phyloP scores from a whole-genome alignment of 2,888 invertebrate species.

The Agrotis exclamationis region DNA sequence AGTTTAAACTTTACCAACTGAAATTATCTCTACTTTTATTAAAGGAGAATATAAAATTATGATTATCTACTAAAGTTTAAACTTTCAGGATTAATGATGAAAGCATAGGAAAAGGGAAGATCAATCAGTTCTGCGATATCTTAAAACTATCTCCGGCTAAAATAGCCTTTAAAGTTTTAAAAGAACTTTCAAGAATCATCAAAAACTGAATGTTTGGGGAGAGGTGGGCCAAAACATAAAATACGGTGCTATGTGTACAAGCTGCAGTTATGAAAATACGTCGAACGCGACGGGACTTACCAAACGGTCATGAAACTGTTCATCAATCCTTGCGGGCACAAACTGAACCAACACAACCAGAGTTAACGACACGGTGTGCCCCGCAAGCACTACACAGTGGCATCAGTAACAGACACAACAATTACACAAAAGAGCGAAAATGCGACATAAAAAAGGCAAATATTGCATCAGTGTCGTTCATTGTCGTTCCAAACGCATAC shows the following conservation, averaged over 20 bases:
- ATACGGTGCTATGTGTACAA: conserved; percentile 63
- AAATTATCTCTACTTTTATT: background rate
- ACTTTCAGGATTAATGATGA: conserved; percentile 34
- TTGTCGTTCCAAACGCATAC: conserved; percentile 25
- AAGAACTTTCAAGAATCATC: background rate
- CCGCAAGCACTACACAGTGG: conserved; percentile 79
- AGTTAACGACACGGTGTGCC: conserved; percentile 85
- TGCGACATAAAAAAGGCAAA: conserved; percentile 25
- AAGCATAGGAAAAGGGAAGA: conserved; percentile 25
- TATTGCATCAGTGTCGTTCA: conserved; percentile 32
- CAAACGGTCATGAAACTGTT: conserved; percentile 97
- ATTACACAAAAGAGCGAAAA: conserved; percentile 36
- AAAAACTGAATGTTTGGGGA: conserved; percentile 44
- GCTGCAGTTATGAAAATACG: conserved; percentile 68
- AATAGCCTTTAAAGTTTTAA: background rate
- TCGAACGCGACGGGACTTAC: conserved; percentile 92
- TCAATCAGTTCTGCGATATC: conserved; percentile 35
- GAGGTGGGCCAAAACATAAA: conserved; percentile 39
- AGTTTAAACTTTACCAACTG: conserved; percentile 43
- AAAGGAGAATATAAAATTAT: background rate
- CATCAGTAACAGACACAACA: conserved; percentile 75
- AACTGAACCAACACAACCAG: conserved; percentile 93
- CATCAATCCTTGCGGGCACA: conserved; percentile 96
- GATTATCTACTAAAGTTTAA: conserved; percentile 38
- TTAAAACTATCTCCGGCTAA: background rate